These are phyloP conservation scores for Drosophila nebulosa DNA, from an alignment of 1,140 invertebrate species.

Conservation along the genomic window DNA sequence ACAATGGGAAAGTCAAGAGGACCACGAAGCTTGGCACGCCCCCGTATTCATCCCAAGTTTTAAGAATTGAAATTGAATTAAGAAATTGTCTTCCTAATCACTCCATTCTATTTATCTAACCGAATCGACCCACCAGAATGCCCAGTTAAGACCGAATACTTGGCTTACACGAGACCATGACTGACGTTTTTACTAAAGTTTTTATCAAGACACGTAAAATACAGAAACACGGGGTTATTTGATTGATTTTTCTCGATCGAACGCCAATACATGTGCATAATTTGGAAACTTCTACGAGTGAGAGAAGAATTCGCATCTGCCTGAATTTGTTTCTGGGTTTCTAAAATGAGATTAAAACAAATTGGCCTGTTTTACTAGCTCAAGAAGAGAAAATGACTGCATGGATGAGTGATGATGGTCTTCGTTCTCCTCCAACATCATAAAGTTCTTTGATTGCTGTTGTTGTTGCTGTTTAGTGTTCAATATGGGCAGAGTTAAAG, in stretches of 20 bases:
- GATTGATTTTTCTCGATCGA: background rate
- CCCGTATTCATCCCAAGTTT: no score
- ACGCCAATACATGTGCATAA: slow-evolving; percentile 29
- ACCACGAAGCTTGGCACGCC: no score
- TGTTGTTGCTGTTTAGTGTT: background rate
- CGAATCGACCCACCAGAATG: background rate
- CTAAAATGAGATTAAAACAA: slow-evolving; percentile 28
- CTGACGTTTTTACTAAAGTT: background rate
- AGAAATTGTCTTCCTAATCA: no score
- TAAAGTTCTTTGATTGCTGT: background rate
- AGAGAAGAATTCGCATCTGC: background rate
- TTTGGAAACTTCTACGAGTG: slow-evolving; percentile 23
- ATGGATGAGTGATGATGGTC: background rate
- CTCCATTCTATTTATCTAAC: no score
- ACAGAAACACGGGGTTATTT: background rate
- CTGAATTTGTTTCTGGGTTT: background rate
- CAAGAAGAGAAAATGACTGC: slow-evolving; percentile 36
- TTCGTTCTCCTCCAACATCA: background rate
- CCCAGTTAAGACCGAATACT: no score
- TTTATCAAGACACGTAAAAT: background rate
- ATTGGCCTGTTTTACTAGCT: slow-evolving; percentile 42
- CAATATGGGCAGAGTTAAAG: background rate
- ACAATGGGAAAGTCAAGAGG: no score
- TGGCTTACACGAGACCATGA: background rate
- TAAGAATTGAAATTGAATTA: no score